Conservation (phyloP, 2,888 invertebrate species). For the Nephrotoma flavescens region DNA sequence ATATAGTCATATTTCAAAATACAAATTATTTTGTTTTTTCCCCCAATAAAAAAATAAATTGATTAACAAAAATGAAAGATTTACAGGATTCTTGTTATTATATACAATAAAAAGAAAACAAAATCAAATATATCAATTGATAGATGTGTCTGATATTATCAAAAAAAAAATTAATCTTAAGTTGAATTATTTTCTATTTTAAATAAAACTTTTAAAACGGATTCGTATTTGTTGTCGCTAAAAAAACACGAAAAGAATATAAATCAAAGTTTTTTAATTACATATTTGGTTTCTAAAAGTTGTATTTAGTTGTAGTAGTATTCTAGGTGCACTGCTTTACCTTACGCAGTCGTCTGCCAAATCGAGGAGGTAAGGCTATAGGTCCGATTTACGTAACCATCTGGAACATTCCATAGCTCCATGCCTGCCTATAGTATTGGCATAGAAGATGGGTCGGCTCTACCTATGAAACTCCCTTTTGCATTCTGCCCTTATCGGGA, state of each 20-base stretch:
- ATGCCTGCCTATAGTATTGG: too few relatives aligned
- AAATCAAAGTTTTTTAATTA: not conserved
- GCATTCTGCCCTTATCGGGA: too few relatives aligned
- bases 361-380: too few relatives aligned
- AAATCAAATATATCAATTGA: conserved; percentile 1
- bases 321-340: too few relatives aligned
- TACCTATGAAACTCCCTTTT: too few relatives aligned
- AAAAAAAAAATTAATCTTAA: not conserved
- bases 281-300: not conserved
- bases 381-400: too few relatives aligned
- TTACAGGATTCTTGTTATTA: not conserved
- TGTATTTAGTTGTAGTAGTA: too few relatives aligned
- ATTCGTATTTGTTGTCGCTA: not conserved
- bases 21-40: not conserved
- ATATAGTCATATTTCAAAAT: not conserved
- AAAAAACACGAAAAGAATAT: not conserved
- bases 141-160: conserved; percentile 1
- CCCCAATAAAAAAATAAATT: not conserved
- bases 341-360: too few relatives aligned
- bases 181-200: not conserved
- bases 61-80: not conserved
- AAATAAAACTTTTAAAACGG: not conserved
- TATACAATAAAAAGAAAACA: not conserved
- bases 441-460: too few relatives aligned
- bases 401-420: too few relatives aligned